A percentile compares a stretch with the other conserved stretches of the same genome.
Evolutionary conservation across 2,888 invertebrate genomes (phyloP).

Genomic region (Nebria brevicollis): DNA sequence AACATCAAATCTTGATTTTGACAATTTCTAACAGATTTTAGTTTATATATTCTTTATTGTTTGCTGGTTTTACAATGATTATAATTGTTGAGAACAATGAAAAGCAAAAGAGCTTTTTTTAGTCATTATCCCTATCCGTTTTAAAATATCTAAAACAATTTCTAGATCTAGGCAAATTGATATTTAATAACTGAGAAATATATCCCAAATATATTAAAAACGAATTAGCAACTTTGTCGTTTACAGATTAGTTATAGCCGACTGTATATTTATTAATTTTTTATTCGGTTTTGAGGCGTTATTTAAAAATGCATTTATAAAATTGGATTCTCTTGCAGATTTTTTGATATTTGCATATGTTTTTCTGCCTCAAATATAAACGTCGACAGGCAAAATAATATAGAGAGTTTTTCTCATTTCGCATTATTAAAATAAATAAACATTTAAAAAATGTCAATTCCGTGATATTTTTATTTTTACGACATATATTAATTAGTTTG

Average conservation of each 20-base stretch:
- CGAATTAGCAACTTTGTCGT: background rate
- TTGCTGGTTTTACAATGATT: too few species aligned
- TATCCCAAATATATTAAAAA: background rate
- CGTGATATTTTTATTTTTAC: too few species aligned
- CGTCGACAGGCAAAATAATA: constrained; percentile 18
- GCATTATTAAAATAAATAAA: background rate
- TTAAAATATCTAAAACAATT: background rate
- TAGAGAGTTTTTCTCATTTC: constrained; percentile 25
- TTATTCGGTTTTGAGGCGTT: background rate
- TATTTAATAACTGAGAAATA: background rate
- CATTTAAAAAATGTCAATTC: background rate
- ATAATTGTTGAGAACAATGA: too few species aligned
- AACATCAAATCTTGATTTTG: too few species aligned
- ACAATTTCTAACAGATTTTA: too few species aligned
- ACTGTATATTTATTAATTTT: constrained; percentile 2
- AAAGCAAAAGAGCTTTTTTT: too few species aligned
- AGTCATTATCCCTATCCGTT: background rate
- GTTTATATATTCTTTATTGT: too few species aligned
- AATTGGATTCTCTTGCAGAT: constrained; percentile 28
- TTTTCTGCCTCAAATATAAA: constrained; percentile 34
- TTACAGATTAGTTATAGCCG: background rate
- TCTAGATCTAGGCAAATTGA: background rate
- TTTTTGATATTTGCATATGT: constrained; percentile 33
- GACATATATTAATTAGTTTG: too few species aligned
- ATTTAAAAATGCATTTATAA: constrained; percentile 44